Evolutionary conservation across 1,140 invertebrate species (phyloP).

Genomic region (Temnothorax nylanderi): DNA sequence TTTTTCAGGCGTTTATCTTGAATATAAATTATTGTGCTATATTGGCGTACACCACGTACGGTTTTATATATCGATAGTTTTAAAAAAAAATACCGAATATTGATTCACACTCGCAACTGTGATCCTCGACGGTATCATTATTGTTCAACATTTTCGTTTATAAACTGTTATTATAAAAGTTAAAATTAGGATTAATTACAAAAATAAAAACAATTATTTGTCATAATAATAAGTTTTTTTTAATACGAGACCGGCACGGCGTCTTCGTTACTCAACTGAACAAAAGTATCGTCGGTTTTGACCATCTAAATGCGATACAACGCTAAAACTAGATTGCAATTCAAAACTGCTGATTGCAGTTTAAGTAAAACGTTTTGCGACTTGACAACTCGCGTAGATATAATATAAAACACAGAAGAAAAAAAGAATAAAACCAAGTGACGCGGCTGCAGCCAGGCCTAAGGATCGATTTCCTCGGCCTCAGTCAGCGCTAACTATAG

Average conservation of each 20-base stretch:
- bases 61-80: background rate
- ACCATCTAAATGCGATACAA: background rate
- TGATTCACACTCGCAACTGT: background rate
- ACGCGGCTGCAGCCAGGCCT: background rate
- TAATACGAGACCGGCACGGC: background rate
- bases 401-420: background rate
- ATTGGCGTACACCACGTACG: background rate
- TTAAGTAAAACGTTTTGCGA: background rate
- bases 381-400: background rate
- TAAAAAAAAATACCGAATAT: background rate
- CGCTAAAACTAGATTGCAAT: background rate
- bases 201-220: background rate
- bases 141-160: background rate
- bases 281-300: background rate
- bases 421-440: constrained; percentile 3
- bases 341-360: background rate
- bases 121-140: background rate
- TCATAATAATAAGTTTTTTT: background rate
- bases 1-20: constrained; percentile 59
- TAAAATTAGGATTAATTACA: constrained; percentile 2
- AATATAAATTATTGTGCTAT: constrained; percentile 46
- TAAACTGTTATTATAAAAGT: constrained; percentile 1
- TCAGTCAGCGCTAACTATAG: constrained; percentile 22
- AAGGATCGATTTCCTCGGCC: constrained; percentile 33
- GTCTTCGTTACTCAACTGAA: background rate